Conservation (phyloP, 2,888 invertebrate genomes). For the Mayetiola destructor region DNA sequence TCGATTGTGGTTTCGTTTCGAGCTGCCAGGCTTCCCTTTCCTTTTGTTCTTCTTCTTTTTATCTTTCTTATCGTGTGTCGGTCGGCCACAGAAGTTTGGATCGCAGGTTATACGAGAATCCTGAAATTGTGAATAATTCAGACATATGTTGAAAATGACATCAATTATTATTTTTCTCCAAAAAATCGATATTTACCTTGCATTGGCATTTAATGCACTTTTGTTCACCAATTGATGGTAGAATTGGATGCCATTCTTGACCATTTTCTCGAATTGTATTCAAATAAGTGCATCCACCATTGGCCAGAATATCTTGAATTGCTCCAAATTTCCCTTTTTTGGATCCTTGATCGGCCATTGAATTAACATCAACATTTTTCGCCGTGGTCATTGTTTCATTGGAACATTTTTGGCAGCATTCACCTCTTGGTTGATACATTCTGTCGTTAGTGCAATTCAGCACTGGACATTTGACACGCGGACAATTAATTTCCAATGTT, state of each 20-base stretch:
- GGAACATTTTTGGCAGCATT: constrained; percentile 70
- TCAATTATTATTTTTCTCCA: background rate
- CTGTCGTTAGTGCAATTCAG: constrained; percentile 57
- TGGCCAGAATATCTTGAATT: constrained; percentile 54
- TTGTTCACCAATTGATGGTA: constrained; percentile 75
- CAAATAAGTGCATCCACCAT: constrained; percentile 71
- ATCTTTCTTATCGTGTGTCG: constrained; percentile 46
- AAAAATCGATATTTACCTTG: constrained; percentile 52
- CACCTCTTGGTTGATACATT: constrained; percentile 56
- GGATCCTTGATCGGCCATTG: constrained; percentile 29
- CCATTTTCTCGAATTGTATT: constrained; percentile 45
- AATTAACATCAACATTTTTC: constrained; percentile 24
- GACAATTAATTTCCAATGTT: constrained; percentile 61
- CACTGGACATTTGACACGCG: constrained; percentile 57
- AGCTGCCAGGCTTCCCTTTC: no score
- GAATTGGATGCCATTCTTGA: constrained; percentile 74
- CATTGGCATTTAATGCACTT: constrained; percentile 83
- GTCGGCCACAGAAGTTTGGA: constrained; percentile 60
- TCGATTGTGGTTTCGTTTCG: no score
- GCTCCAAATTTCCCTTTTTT: constrained; percentile 27
- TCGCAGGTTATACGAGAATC: constrained; percentile 69
- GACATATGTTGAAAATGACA: constrained; percentile 14
- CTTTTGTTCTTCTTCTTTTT: constrained; percentile 21
- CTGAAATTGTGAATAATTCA: constrained; percentile 35
- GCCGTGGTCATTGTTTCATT: constrained; percentile 18